A percentile compares a stretch with the other conserved stretches of the same genome.
Evolutionary conservation across 2,113 vertebrate genomes (phyloP).

Genomic region (Synchiropus splendidus): DNA sequence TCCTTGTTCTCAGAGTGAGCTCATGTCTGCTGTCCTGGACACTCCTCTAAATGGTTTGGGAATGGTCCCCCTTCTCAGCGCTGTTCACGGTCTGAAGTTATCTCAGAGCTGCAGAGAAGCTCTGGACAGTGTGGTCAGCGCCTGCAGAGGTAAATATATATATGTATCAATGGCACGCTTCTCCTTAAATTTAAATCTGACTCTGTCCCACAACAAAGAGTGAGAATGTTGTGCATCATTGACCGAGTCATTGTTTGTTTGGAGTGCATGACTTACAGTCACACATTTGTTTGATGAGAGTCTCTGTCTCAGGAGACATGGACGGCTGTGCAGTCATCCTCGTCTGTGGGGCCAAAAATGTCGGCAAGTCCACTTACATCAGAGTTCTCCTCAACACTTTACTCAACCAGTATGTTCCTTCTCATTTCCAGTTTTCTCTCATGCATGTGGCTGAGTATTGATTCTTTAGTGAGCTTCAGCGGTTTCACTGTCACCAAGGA

Average conservation of each 20-base stretch:
- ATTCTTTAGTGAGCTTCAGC: no score
- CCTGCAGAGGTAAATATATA: conserved; percentile 67
- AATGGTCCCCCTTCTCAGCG: conserved; percentile 56
- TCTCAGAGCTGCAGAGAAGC: conserved; percentile 60
- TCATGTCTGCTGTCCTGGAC: conserved; percentile 55
- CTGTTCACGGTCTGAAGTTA: conserved; percentile 48
- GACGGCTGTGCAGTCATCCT: conserved; percentile 79
- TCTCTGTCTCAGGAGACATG: conserved; percentile 66
- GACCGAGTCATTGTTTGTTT: no score
- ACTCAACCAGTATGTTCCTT: conserved; percentile 77
- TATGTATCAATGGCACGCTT: no score
- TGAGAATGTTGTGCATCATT: background rate
- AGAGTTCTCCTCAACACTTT: conserved; percentile 83
- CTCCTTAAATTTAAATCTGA: no score
- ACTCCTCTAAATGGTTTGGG: conserved; percentile 72
- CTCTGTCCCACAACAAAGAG: no score
- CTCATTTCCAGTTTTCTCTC: background rate
- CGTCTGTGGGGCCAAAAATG: conserved; percentile 79
- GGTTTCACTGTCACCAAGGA: no score
- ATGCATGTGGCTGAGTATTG: no score
- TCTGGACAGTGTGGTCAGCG: conserved; percentile 65
- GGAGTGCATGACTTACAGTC: no score
- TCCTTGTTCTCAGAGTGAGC: conserved; percentile 46
- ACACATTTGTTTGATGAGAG: background rate
- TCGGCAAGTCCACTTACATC: conserved; percentile 88